Evolutionary conservation across 2,888 invertebrate species (phyloP).

Genomic region (Plemyria rubiginata): DNA sequence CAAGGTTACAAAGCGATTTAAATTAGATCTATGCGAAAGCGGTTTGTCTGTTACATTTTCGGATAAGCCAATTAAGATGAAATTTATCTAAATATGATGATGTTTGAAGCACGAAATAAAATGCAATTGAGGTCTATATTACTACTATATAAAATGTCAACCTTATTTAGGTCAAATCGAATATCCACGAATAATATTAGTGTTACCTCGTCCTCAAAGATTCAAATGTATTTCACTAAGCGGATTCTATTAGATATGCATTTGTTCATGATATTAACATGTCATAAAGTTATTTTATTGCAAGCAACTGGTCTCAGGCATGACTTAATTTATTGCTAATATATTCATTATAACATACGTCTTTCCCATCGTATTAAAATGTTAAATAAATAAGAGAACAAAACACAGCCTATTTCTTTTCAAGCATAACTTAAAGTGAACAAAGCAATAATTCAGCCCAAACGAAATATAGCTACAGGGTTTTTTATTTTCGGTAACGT

Average conservation of each 20-base stretch:
- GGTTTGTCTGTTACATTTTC: too few relatives aligned
- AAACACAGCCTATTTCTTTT: constrained; percentile 62
- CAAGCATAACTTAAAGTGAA: constrained; percentile 70
- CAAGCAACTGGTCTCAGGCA: constrained; percentile 65
- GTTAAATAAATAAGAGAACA: constrained; percentile 76
- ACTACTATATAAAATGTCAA: background rate
- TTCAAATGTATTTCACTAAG: constrained; percentile 46
- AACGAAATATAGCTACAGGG: constrained; percentile 72
- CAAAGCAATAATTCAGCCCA: constrained; percentile 77
- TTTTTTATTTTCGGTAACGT: constrained; percentile 81
- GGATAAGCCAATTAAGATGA: too few relatives aligned
- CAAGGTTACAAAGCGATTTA: too few relatives aligned
- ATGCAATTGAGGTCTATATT: too few relatives aligned
- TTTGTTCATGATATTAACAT: constrained; percentile 71
- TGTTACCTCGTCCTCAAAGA: constrained; percentile 38
- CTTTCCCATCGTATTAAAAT: constrained; percentile 79
- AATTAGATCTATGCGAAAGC: too few relatives aligned
- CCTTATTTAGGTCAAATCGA: constrained; percentile 34
- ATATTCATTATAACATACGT: constrained; percentile 79
- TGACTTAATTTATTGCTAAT: constrained; percentile 74
- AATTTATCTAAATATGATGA: too few relatives aligned
- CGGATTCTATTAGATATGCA: constrained; percentile 61
- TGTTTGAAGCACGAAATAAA: too few relatives aligned
- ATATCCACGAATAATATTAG: constrained; percentile 38
- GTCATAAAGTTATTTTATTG: constrained; percentile 68